These are phyloP conservation scores for Cichlasoma orientale DNA, from an alignment of 2,797 vertebrate genomes.

Conservation along the genomic window DNA sequence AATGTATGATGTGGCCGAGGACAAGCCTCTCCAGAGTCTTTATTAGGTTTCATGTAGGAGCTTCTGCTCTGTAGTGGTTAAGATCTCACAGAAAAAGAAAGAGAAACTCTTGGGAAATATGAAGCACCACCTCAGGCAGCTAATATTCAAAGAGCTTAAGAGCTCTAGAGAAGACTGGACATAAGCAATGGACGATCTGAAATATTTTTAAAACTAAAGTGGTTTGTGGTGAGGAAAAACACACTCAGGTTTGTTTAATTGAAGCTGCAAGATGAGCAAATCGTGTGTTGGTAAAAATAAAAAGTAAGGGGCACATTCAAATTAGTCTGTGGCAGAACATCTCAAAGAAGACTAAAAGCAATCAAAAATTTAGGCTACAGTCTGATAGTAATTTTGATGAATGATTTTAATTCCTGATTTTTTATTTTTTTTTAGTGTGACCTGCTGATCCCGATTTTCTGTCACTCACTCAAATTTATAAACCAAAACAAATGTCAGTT, in stretches of 20 bases:
- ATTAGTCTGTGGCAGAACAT: neutral
- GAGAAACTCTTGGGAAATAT: neutral
- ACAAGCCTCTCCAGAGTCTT: slow-evolving; percentile 3
- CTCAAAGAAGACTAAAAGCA: neutral
- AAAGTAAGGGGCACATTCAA: neutral
- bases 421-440: neutral
- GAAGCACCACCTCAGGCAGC: neutral
- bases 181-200: neutral
- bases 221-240: neutral
- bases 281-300: neutral
- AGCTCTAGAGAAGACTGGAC: neutral
- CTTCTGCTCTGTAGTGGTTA: neutral
- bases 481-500: neutral
- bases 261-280: neutral
- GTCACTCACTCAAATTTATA: neutral
- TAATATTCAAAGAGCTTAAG: neutral
- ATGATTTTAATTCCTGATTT: neutral
- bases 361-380: neutral
- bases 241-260: neutral
- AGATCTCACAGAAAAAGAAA: neutral
- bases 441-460: neutral
- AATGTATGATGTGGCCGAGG: neutral
- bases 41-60: slow-evolving; percentile 1
- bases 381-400: neutral
- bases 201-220: neutral